Evolutionary conservation across 2,113 vertebrate genomes (phyloP), one percentile per base, ranked within the genome.

Genomic region (Dicentrarchus labrax): DNA sequence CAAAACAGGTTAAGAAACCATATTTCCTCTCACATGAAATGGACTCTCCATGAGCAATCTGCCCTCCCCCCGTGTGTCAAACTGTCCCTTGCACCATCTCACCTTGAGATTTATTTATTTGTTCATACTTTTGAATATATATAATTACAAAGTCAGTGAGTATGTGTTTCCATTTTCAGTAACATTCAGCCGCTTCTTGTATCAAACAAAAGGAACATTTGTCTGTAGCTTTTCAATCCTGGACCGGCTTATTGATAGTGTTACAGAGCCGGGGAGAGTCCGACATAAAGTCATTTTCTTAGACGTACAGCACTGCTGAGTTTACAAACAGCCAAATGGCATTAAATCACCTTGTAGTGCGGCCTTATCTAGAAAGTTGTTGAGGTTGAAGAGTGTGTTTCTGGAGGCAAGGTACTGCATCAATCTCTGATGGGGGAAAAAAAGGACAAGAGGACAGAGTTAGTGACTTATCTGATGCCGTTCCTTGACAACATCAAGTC

Each of bases 281-380:
- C 4, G 72, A 84, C 84, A 84, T 80, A 84, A 91, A 91, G 88
- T 89, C 83, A 85, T 88, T 93, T 65, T 78, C 66, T 91, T 65
- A 83, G 82, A 90, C 19, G 67, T 89, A 73, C 81, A 79, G 88
- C 85, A 75, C 74, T 90, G 91, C 90, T 89, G 87, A 91, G 78
- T 93, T 86, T 70, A 91, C 90, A 90, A 90, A 85, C 59, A 83
- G 65, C 86, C 76, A 72, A 82, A 81, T 71, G 54, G 80, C 84
- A 82, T 90, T 91, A 83, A 91, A 92, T 94, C 88, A 99, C 97
- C 97, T 95, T 98, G 97, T 94, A 96, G 88, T 86, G 96, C 96
- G 92, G 97, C 96, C 95, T 97, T 96, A 95, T 99, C 97, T 93
- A 98, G 92, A 93, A 97, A 99, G 95, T 97, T 98, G 95, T 97